These are phyloP conservation scores for Cydia splendana DNA, from an alignment of 1,140 invertebrate species.

Conservation along the genomic window DNA sequence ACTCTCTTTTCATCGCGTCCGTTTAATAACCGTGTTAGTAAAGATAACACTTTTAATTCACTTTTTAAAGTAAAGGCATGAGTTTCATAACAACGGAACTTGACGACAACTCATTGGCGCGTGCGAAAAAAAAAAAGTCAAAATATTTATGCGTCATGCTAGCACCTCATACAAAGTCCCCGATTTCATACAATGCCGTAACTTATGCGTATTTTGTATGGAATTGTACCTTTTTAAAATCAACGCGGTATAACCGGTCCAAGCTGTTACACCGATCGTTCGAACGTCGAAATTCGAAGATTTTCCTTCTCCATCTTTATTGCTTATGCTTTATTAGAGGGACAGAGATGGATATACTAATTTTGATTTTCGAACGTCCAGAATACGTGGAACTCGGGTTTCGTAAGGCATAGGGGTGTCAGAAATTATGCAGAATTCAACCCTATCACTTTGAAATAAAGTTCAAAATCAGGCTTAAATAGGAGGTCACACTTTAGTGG, in stretches of 20 bases:
- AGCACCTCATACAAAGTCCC: background rate
- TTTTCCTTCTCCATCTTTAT: background rate
- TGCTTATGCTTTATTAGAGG: background rate
- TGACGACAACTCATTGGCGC: background rate
- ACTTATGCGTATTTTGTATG: background rate
- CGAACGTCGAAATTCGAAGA: slow-evolving; percentile 1
- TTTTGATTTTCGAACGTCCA: background rate
- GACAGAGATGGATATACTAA: background rate
- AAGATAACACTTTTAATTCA: too few relatives aligned
- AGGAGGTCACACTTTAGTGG: background rate
- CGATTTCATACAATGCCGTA: background rate
- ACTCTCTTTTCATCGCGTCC: too few relatives aligned
- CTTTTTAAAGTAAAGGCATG: background rate
- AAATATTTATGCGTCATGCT: slow-evolving; percentile 1
- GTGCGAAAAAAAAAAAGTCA: background rate
- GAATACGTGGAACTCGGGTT: background rate
- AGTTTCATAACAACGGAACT: background rate
- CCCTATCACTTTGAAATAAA: too few relatives aligned
- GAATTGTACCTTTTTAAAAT: background rate
- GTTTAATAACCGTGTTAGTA: too few relatives aligned
- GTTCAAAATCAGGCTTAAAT: too few relatives aligned
- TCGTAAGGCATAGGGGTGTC: too few relatives aligned
- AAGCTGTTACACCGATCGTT: background rate
- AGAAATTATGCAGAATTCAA: too few relatives aligned
- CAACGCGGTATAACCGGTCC: background rate